Evolutionary conservation across 92 coral and sea anemone genomes (phyloP), one percentile per base, ranked within the genome.

Genomic region (Pocillopora grandis): DNA sequence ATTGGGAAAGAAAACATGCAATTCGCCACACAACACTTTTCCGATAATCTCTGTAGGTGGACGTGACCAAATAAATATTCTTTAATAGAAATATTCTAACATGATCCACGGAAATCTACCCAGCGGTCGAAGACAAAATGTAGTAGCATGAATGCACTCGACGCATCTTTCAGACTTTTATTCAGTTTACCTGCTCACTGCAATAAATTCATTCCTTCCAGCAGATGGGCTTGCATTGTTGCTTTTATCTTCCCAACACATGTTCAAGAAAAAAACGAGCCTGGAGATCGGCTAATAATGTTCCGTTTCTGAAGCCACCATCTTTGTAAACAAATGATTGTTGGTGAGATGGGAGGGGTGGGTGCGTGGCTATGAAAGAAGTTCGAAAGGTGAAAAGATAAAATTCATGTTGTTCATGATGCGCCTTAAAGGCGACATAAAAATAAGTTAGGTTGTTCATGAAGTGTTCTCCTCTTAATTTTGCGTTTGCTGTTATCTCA

Each of bases 341-440:
- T 19, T 19, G 16, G 60, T 71, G 9, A 27, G 27, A 57, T 11
- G 69, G 77, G 85, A 80, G 62, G 85, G 68, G 85, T 35, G 76
- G 68, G 77, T 70, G n/a, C 58, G 23, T 18, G 48, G 61, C 9
- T 59, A 13, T 5, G 36, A 13, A 0, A 1, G 3, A 49, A 12
- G 12, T 42, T 57, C 15, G 12, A 12, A 6, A 55, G 55, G 21
- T 11, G 61, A 1, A 13, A 66, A 19, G 17, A 42, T 42, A 42
- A 42, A 42, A 16, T 69, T 12, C 19, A 33, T 27, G 31, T 2
- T 36, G 14, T 70, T 70, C 42, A 2, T 21, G 2, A 37, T 16
- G 42, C 10, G 55, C 19, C 36, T 70, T 7, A 70, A 35, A 16
- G 17, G 9, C n/a, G 33, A 14, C 55, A 17, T 8, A 5, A 36